Base-by-base conservation (phyloP, 1,140 invertebrate genomes). In the Lethrus apterus region DNA sequence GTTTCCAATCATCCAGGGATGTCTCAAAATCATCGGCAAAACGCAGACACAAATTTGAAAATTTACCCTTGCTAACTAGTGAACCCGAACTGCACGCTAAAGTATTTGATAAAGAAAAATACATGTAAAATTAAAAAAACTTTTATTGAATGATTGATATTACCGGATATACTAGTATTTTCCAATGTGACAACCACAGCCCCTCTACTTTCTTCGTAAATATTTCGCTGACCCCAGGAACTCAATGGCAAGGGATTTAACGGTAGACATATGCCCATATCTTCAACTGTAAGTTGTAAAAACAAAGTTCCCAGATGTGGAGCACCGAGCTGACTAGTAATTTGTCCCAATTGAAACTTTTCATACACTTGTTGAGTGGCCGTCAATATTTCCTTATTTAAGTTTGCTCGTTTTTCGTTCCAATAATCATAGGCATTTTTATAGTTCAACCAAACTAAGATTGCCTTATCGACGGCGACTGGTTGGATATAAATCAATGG, bases 401-500 rank as follows among this genome's bases (percentile, higher is more conserved):
- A 70, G 62, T 83, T 89, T 0, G 86, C 80, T 14, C 93, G 69
- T 67, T 97, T 94, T 63, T 97, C 93, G 53, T 92, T 94, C 93
- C 94, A 98, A 69, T 97, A 98, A 63, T 98, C 93, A 60, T 98
- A 98, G 0, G 94, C 93, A 70, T 96, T 97, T 69, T 96, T 96
- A 63, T 98, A 98, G 70, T 97, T 98, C 31, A 98, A 70, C 93
- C 93, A 98, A 5, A 98, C 93, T 1, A 98, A 75, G 48, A 98
- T 94, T 18, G 93, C 93, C 66, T 90, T 89, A 66, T 98, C 94
- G 26, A 98, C 86, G 2, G 94, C 93, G 56, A 93, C 79, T 0
- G 94, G 94, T 69, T 98, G 93, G 24, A 96, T 84, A 65, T 95
- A 96, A 44, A 98, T 84, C 34, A 97, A 73, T 0, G 94, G 94